Percentiles rank a stretch among this genome's conserved stretches.
Evolutionary conservation across 2,113 vertebrate species (phyloP).

Genomic region (human (Homo sapiens)): GRCh38 chr11:19372501-19373000

Average conservation of each 20-base stretch:
- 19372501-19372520: neutral
- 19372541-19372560: constrained; percentile 27
- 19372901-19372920: neutral
- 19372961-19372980: constrained; percentile 1
- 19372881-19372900: neutral
- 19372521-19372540: neutral
- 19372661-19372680: neutral
- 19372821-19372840: neutral
- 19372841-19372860: neutral
- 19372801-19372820: neutral
- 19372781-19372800: neutral
- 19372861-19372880: constrained; percentile 1
- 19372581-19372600: rapidly evolving
- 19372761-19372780: neutral
- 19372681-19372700: neutral
- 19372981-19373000: neutral
- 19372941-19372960: constrained; percentile 14
- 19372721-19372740: neutral
- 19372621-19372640: neutral
- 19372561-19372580: neutral
- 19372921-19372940: neutral
- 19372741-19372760: neutral
- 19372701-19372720: neutral
- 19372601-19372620: neutral
- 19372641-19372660: neutral